These are phyloP conservation scores for Colletes gigas DNA, from an alignment of 1,140 invertebrate genomes.

Conservation along the genomic window DNA sequence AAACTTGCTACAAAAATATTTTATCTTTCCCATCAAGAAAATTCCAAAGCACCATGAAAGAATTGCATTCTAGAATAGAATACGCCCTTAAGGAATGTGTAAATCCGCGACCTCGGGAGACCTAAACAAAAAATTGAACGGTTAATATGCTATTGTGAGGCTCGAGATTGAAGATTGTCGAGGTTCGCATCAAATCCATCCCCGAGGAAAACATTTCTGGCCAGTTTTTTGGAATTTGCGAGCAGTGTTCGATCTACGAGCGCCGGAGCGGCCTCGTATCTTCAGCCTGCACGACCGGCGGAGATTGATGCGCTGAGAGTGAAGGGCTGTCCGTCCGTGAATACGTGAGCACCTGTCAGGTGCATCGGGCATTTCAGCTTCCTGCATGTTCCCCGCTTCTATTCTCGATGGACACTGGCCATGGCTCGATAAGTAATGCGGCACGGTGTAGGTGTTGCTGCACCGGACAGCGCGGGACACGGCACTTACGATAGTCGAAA, in stretches of 20 bases:
- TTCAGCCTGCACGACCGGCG: not conserved
- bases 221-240: too few species aligned
- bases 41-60: too few species aligned
- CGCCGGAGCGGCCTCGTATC: slow-evolving; percentile 1
- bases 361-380: slow-evolving; percentile 61
- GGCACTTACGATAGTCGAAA: slow-evolving; percentile 39
- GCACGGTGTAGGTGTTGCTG: slow-evolving; percentile 52
- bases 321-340: slow-evolving; percentile 62
- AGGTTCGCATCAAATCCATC: too few species aligned
- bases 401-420: slow-evolving; percentile 57
- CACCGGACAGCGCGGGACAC: slow-evolving; percentile 38
- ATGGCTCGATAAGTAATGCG: slow-evolving; percentile 61
- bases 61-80: too few species aligned
- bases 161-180: too few species aligned
- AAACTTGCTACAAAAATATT: too few species aligned
- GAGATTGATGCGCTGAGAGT: slow-evolving; percentile 62
- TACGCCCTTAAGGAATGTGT: too few species aligned
- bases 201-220: too few species aligned
- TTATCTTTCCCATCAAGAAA: too few species aligned
- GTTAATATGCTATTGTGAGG: too few species aligned
- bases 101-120: too few species aligned
- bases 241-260: not conserved
- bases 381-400: slow-evolving; percentile 54
- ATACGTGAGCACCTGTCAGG: slow-evolving; percentile 64
- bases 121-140: too few species aligned